A percentile compares a stretch with the other conserved stretches of the same genome.
These are phyloP conservation scores for Ibycter americanus DNA, from an alignment of 2,797 vertebrate species.

Conservation along the genomic window DNA sequence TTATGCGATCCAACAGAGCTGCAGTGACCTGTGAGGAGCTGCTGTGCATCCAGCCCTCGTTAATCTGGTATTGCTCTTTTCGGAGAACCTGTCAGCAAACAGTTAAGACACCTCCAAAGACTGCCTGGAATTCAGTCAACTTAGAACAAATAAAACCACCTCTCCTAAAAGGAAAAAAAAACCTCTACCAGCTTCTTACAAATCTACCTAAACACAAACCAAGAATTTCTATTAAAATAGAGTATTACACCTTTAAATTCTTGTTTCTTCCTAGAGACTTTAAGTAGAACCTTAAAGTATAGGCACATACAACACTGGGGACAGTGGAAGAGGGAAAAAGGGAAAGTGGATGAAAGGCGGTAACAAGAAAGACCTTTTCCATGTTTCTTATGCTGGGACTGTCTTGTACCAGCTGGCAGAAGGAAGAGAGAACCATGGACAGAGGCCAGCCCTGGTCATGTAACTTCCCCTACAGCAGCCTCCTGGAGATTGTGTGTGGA, in stretches of 20 bases:
- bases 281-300: neutral
- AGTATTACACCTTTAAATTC: neutral
- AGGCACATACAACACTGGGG: rapidly evolving
- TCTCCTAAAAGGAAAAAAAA: neutral
- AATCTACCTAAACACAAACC: neutral
- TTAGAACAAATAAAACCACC: neutral
- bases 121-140: neutral
- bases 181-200: neutral
- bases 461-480: neutral
- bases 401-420: neutral
- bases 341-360: neutral
- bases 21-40: neutral
- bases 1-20: neutral
- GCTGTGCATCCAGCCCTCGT: neutral
- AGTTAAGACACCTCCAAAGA: neutral
- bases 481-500: neutral
- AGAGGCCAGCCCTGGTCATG: neutral
- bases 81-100: neutral
- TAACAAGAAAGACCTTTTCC: neutral
- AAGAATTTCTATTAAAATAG: neutral
- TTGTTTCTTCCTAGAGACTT: neutral
- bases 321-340: neutral
- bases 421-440: neutral
- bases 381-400: neutral
- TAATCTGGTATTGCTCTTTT: neutral